Base-by-base conservation (phyloP, 2,888 invertebrate genomes). In the Argynnis bischoffii region DNA sequence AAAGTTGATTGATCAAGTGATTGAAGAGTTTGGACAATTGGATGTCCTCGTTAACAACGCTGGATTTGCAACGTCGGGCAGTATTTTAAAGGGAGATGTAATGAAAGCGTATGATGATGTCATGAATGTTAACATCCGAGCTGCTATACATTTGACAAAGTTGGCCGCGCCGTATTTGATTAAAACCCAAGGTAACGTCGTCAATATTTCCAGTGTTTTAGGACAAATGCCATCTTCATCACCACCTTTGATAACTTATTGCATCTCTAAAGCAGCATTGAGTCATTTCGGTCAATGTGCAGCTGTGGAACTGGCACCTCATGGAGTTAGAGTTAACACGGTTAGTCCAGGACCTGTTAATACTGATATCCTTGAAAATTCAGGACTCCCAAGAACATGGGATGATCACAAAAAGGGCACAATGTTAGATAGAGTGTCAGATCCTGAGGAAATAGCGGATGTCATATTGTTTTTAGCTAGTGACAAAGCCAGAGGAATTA, bases 301-400 rank as follows among this genome's bases (percentile, higher is more conserved):
- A 6, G 96, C 97, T 3, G 81, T 96, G 53, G 96, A 95, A 75
- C 81, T 95, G 16, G 94, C 94, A 63, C 69, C 82, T 1, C 88
- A 92, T 72, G 90, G 82, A 0, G 94, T 96, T 0, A 86, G 96
- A 64, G 96, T 96, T 0, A 96, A 96, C 81, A 88, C 94, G 56
- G 94, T 96, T 0, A 95, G 95, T 78, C 97, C 96, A 18, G 97
- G 96, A 6, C 96, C 96, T 0, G 93, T 95, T 0, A 95, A 55
- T 14, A 84, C 86, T 0, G 78, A 81, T 46, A 8, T 48, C 4
- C 11, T 48, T 1, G 41, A 56, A 47, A 54, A 61, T 18, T 51
- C 61, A 6, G 15, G 6, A 2, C 16, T 59, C 26, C 48, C 59
- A 26, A 48, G 48, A 16, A 46, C 46, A 11, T 66, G 54, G 66